These are phyloP conservation scores for Nomada fucata DNA, from an alignment of 2,888 invertebrate species.

Conservation along the genomic window DNA sequence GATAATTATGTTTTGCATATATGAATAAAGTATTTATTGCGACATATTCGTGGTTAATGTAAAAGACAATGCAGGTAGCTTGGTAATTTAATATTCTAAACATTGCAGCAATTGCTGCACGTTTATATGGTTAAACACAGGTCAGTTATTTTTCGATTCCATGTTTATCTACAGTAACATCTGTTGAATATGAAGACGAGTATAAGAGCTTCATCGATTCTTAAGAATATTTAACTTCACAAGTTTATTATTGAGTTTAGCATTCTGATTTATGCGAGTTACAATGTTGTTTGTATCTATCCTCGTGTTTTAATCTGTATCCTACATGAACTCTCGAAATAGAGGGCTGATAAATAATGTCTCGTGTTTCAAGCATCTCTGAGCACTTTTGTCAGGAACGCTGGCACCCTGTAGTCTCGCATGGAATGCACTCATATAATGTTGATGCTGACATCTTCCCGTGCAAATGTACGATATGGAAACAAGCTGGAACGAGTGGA, in stretches of 20 bases:
- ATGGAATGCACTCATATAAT: constrained; percentile 7
- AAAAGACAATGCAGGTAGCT: too few relatives aligned
- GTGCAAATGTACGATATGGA: constrained; percentile 15
- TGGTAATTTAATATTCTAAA: too few relatives aligned
- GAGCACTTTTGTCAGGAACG: background rate
- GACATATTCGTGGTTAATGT: too few relatives aligned
- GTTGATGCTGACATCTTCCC: constrained; percentile 14
- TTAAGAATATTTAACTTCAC: too few relatives aligned
- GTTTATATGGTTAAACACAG: background rate
- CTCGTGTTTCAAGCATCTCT: background rate
- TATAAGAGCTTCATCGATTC: too few relatives aligned
- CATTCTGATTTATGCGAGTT: too few relatives aligned
- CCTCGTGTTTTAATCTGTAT: background rate
- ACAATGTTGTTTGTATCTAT: too few relatives aligned
- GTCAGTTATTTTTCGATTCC: background rate
- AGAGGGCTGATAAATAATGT: background rate
- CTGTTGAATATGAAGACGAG: background rate
- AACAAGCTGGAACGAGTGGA: constrained; percentile 9
- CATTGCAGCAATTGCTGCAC: too few relatives aligned
- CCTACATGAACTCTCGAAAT: background rate
- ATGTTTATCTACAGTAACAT: background rate
- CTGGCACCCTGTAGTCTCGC: background rate
- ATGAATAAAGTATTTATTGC: too few relatives aligned
- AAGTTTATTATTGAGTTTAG: too few relatives aligned
- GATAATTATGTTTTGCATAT: too few relatives aligned